Conservation (phyloP, 2,888 invertebrate genomes). For the Perithous albicinctus region DNA sequence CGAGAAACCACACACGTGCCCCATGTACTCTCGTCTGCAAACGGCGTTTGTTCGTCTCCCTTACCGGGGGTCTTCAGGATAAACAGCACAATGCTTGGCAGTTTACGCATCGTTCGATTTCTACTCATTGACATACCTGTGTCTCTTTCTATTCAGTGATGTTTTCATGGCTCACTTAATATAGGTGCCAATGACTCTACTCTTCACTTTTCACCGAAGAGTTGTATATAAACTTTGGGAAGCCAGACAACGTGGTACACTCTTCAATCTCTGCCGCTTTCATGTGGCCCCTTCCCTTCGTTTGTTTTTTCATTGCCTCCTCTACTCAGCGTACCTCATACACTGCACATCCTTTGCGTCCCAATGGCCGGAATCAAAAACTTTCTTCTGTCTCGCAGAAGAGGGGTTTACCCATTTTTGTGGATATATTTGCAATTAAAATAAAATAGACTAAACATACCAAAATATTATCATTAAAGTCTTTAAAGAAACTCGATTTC, state of each 20-base stretch:
- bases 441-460: too few species aligned
- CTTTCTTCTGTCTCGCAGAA: background rate
- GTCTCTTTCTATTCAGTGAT: background rate
- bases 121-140: background rate
- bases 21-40: conserved; percentile 2
- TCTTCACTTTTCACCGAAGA: background rate
- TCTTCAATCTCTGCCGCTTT: conserved; percentile 39
- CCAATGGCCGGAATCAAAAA: conserved; percentile 23
- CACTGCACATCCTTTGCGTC: conserved; percentile 9
- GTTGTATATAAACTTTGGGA: conserved; percentile 52
- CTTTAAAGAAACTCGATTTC: too few species aligned
- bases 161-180: background rate
- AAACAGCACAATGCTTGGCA: conserved; percentile 42
- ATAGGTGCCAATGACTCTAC: conserved; percentile 28
- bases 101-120: background rate
- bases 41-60: conserved; percentile 30
- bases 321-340: background rate
- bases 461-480: too few species aligned
- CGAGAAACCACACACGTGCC: conserved; percentile 53
- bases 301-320: conserved; percentile 37
- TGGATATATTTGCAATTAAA: too few species aligned
- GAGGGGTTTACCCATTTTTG: background rate
- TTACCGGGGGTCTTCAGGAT: background rate
- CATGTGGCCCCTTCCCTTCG: background rate
- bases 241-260: conserved; percentile 35